phyloP scores from a whole-genome alignment of 1,140 invertebrate species.

The Spodoptera litura region DNA sequence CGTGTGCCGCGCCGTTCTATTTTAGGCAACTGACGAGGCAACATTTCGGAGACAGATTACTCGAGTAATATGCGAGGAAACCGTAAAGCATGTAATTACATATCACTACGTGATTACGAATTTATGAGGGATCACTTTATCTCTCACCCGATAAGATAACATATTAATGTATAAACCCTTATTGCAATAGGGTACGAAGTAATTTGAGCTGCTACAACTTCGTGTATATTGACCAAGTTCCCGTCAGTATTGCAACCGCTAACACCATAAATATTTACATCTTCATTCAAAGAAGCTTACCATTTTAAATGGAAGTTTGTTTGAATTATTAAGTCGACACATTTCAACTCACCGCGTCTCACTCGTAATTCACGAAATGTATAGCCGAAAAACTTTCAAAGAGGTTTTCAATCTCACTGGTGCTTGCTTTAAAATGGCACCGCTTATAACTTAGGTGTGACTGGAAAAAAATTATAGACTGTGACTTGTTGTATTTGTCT shows the following conservation, averaged over 20 bases:
- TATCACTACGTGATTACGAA: constrained; percentile 11
- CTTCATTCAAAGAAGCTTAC: background rate
- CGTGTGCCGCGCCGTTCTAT: constrained; percentile 2
- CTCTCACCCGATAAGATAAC: constrained; percentile 6
- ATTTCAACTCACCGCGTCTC: background rate
- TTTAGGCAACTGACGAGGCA: constrained; percentile 7
- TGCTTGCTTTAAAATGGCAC: too few species aligned
- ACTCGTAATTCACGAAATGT: background rate
- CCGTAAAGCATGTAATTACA: constrained; percentile 23
- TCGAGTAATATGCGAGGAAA: constrained; percentile 19
- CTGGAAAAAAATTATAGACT: too few species aligned
- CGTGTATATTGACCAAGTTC: background rate
- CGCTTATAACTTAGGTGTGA: too few species aligned
- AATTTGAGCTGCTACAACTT: background rate
- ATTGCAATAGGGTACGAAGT: background rate
- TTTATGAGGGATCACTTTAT: constrained; percentile 21
- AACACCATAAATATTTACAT: background rate
- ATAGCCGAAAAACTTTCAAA: background rate
- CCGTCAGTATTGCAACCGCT: background rate
- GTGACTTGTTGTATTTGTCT: too few species aligned
- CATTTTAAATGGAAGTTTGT: background rate
- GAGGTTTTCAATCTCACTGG: too few species aligned
- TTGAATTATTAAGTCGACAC: background rate
- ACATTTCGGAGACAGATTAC: constrained; percentile 30
- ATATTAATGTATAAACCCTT: constrained; percentile 5